These are phyloP conservation scores for Drosophila repletoides DNA, from an alignment of 1,140 invertebrate species.

Conservation along the genomic window DNA sequence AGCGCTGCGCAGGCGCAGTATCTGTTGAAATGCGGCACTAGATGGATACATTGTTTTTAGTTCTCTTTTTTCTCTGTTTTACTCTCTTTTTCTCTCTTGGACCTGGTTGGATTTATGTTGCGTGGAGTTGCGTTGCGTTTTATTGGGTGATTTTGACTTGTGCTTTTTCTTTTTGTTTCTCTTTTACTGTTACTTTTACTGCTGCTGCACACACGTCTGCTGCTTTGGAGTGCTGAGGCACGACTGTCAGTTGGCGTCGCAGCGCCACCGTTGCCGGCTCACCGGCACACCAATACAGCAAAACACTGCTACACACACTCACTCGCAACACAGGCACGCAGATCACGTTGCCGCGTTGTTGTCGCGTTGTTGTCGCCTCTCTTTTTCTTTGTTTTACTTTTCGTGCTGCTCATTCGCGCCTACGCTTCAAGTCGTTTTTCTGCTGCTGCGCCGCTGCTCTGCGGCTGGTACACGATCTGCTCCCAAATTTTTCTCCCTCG, in stretches of 20 bases:
- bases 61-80: background rate
- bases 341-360: conserved; percentile 38
- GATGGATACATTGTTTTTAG: conserved; percentile 62
- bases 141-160: background rate
- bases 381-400: conserved; percentile 10
- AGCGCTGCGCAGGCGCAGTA: conserved; percentile 61
- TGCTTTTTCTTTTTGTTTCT: conserved; percentile 11
- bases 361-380: conserved; percentile 14
- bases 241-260: conserved; percentile 62
- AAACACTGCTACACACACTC: background rate
- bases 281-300: conserved; percentile 25
- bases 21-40: conserved; percentile 29
- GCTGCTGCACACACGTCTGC: conserved; percentile 50
- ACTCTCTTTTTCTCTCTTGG: background rate
- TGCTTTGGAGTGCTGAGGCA: conserved; percentile 65
- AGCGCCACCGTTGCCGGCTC: conserved; percentile 37
- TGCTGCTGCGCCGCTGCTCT: background rate
- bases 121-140: background rate
- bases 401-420: conserved; percentile 1
- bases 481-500: background rate
- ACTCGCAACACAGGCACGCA: conserved; percentile 7
- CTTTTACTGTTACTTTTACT: conserved; percentile 27
- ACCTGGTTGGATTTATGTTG: background rate
- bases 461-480: background rate
- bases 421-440: conserved; percentile 1